Evolutionary conservation across 37 sponge, comb jelly and placozoan species (phyloP).

Genomic region (Dysidea cf. avara): DNA sequence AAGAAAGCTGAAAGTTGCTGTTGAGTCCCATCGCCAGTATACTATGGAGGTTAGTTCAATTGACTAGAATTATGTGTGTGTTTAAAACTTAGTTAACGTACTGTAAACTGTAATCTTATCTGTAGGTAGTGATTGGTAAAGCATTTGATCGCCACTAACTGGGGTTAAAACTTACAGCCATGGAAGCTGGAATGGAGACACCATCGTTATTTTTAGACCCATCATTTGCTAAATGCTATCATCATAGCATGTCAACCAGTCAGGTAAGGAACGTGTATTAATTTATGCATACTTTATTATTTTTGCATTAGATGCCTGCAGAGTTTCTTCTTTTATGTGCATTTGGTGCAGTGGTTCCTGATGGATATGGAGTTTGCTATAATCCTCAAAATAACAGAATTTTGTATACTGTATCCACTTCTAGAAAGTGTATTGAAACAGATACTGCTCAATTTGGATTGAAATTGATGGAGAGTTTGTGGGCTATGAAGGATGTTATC

Average conservation of each 20-base stretch:
- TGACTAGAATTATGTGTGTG: no score
- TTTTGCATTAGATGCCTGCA: no score
- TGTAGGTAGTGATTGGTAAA: constrained; percentile 78
- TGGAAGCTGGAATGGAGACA: constrained; percentile 62
- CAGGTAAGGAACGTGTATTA: constrained; percentile 54
- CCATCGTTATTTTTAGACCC: constrained; percentile 78
- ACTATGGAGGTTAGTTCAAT: constrained; percentile 71
- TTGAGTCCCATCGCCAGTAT: constrained; percentile 66
- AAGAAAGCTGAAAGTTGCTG: constrained; percentile 39
- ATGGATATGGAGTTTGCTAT: constrained; percentile 94
- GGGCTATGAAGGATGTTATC: constrained; percentile 56
- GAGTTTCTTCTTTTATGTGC: no score
- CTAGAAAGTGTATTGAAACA: constrained; percentile 55
- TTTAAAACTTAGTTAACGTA: no score
- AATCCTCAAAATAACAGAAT: constrained; percentile 73
- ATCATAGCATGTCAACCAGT: constrained; percentile 84
- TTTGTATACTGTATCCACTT: constrained; percentile 60
- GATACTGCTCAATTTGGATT: constrained; percentile 39
- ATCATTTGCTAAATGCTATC: constrained; percentile 54
- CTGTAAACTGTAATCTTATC: not conserved
- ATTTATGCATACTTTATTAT: not conserved
- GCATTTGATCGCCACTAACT: constrained; percentile 87
- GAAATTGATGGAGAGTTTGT: constrained; percentile 48
- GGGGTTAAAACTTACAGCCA: constrained; percentile 77
- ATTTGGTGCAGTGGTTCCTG: constrained; percentile 90